A percentile compares a stretch with the other conserved stretches of the same genome.
phyloP scores from a whole-genome alignment of 2,888 invertebrate genomes.

The Brachycybe producta region DNA sequence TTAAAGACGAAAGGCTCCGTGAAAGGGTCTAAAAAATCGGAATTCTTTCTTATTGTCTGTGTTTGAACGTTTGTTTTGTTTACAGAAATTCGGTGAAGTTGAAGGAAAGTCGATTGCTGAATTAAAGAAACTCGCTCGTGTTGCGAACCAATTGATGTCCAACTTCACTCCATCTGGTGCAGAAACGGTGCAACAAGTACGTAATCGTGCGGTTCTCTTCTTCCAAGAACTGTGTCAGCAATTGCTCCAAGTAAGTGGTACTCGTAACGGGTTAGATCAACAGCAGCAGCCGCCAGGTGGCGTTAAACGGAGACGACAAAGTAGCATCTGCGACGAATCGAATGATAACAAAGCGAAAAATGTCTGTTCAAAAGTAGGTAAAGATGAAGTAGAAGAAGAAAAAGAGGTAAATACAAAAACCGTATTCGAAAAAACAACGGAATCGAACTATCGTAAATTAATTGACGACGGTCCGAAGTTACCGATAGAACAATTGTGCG shows the following conservation, averaged over 20 bases:
- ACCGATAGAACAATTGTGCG: constrained; percentile 7
- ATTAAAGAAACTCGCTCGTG: constrained; percentile 15
- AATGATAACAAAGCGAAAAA: not conserved
- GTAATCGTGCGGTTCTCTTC: constrained; percentile 23
- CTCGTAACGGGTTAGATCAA: constrained; percentile 12
- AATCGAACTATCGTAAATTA: not conserved
- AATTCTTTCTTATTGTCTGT: not conserved
- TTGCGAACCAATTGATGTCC: constrained; percentile 17
- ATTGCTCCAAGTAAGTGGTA: constrained; percentile 15
- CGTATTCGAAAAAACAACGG: too few relatives aligned
- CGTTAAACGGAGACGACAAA: constrained; percentile 16
- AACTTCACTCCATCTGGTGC: constrained; percentile 18
- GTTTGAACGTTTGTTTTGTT: not conserved
- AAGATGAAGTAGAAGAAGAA: not conserved
- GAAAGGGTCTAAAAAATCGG: constrained; percentile 10
- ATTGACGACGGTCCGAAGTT: not conserved
- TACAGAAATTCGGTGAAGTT: constrained; percentile 20
- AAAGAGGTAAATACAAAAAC: not conserved
- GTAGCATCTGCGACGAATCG: not conserved
- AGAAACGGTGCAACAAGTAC: constrained; percentile 22
- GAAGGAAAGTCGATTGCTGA: constrained; percentile 19
- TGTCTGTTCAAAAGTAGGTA: not conserved
- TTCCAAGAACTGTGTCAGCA: constrained; percentile 24
- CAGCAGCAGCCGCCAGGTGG: not conserved
- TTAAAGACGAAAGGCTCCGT: constrained; percentile 14